Conservation (phyloP, 2,888 invertebrate genomes). For the Macaria liturata region DNA sequence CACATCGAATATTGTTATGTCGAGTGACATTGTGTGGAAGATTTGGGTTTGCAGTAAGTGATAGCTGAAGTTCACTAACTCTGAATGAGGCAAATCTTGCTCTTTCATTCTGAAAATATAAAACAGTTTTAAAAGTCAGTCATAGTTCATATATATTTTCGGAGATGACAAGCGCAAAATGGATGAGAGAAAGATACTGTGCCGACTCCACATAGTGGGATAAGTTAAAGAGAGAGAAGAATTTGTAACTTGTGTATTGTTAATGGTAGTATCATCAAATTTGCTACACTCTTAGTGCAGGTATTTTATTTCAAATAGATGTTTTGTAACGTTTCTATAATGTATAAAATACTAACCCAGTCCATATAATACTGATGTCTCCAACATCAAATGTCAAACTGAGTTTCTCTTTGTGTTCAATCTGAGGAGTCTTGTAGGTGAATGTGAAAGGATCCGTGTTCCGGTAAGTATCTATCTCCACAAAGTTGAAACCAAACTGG, state of each 20-base stretch:
- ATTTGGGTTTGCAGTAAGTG: constrained; percentile 68
- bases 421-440: constrained; percentile 57
- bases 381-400: constrained; percentile 63
- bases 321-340: too few relatives aligned
- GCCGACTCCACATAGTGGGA: too few relatives aligned
- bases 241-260: too few relatives aligned
- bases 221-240: too few relatives aligned
- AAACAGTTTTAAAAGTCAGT: not conserved
- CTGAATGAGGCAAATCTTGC: constrained; percentile 48
- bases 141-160: too few relatives aligned
- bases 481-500: constrained; percentile 64
- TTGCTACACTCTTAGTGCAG: too few relatives aligned
- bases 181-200: too few relatives aligned
- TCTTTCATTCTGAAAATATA: constrained; percentile 58
- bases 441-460: constrained; percentile 60
- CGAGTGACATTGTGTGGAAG: constrained; percentile 54
- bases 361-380: constrained; percentile 66
- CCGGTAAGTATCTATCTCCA: constrained; percentile 59
- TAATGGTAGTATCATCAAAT: too few relatives aligned
- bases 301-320: too few relatives aligned
- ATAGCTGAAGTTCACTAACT: constrained; percentile 57
- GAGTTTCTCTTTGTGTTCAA: constrained; percentile 60
- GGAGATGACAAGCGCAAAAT: too few relatives aligned
- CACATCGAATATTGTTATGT: constrained; percentile 63
- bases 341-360: constrained; percentile 51